Base-by-base conservation (phyloP, 64 coral and sea anemone species). In the Cladopsammia gracilis region DNA sequence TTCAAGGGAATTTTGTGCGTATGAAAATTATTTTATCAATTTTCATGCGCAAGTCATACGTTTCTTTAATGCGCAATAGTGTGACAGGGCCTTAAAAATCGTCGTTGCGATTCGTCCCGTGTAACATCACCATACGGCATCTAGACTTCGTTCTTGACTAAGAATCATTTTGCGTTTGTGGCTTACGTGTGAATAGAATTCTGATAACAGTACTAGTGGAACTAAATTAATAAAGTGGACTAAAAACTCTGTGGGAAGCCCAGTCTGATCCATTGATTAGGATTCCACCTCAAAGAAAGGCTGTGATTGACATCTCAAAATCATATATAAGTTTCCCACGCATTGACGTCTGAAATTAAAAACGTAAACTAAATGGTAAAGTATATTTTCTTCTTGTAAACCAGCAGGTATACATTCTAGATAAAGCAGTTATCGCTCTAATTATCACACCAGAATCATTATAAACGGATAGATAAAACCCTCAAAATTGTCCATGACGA, bases 391-490 rank as follows among this genome's bases (percentile, higher is more conserved):
- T 10, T 19, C 15, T 19, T n/a, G 25, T 16, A 49, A 9, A 64
- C 78, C 24, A 5, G 7, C 7, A 64, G 26, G 25, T 18, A 48
- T 25, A 46, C 5, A 34, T 34, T 34, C 34, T 34, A 34, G 34
- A 34, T 20, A 81, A 20, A 18, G 19, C 3, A 48, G 26, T 82
- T 82, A 58, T 64, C 14, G 2, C 23, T 64, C 20, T 20, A 67
- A 84, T 52, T 48, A 53, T 44, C 12, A 67, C 78, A 62, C 62
- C 18, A 43, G 23, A 77, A 77, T 54, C n/a, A 77, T 56, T 77
- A 77, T n/a, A 79, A 62, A 46, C 15, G 23, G 64, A n/a, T 43
- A 64, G 13, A 64, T n/a, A 14, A 47, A 14, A 18, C 19, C 49
- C 56, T 7, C 22, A 59, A 69, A 69, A 22, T 13, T 24, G 20